Base-by-base conservation (phyloP, 2,888 invertebrate species). In the Tineola bisselliella region DNA sequence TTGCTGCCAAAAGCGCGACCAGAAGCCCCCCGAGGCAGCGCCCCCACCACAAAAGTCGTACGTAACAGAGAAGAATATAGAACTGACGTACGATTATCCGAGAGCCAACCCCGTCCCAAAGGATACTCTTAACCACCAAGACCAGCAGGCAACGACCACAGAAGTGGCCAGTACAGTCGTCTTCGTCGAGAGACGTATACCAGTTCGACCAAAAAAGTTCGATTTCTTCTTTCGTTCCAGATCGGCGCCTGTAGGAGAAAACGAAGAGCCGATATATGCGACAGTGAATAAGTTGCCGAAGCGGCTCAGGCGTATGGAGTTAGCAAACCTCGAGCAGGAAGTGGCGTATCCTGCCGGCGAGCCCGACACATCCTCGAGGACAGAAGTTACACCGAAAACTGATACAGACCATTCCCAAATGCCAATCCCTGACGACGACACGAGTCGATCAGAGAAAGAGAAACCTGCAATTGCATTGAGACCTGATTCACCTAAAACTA, bases 101-200 rank as follows among this genome's bases (percentile, higher is more conserved):
- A 76, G 83, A 76, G 74, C 77, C 15, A 82, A 76, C 3, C 82
- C 84, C 43, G 72, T 83, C 64, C 71, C 76, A 5, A 81, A 76
- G 57, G 69, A 66, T 54, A 81, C 77, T 66, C 74, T 74, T 0
- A 82, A 77, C 63, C 77, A 81, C 4, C 74, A 76, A 25, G 77
- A 79, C 18, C 68, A 68, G 19, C 64, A 71, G 43, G 69, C 81
- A 43, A 87, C 87, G 0, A 87, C 87, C 0, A 87, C 87, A 19
- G 88, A 88, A 69, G 87, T 88, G 15, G 88, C 88, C 1, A 88
- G 87, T 68, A 88, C 88, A 10, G 84, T 88, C 19, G 83, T 88
- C 65, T 84, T 88, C 66, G 84, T 88, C 8, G 87, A 88, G 72
- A 76, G 84, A 72, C 74, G 82, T 63, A 82, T 87, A 68, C 86